Evolutionary conservation across 1,140 invertebrate genomes (phyloP).

Genomic region (Calliopsis andreniformis): DNA sequence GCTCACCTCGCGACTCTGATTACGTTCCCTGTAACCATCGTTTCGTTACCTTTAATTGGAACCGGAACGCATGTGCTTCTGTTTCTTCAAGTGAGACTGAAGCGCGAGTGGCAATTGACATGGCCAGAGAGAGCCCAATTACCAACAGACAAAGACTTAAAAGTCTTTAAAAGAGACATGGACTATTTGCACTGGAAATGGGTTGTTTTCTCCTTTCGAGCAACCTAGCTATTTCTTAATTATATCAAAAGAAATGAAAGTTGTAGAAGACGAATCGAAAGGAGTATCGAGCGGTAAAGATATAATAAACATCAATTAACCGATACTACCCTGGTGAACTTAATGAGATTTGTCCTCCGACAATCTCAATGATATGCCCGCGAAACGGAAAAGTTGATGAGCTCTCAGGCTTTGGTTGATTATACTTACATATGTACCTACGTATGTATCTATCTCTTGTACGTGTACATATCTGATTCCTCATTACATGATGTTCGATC

Average conservation of each 20-base stretch:
- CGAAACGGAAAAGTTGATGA: no score
- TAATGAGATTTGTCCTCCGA: no score
- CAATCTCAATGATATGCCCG: no score
- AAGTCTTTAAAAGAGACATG: slow-evolving; percentile 41
- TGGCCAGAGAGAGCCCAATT: slow-evolving; percentile 34
- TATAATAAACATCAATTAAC: no score
- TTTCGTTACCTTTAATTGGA: slow-evolving; percentile 46
- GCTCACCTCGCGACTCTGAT: background rate
- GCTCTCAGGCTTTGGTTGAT: no score
- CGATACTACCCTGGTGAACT: no score
- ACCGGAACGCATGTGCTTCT: background rate
- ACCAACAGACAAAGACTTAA: slow-evolving; percentile 39
- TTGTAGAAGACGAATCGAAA: no score
- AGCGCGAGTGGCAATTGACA: slow-evolving; percentile 48
- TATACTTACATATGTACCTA: no score
- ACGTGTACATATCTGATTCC: no score
- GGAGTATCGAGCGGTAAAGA: no score
- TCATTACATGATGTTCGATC: slow-evolving; percentile 21
- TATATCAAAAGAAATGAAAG: no score
- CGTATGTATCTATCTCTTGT: no score
- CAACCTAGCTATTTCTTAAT: background rate
- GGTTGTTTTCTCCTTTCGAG: background rate
- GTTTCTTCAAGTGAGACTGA: slow-evolving; percentile 41
- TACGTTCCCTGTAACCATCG: slow-evolving; percentile 23
- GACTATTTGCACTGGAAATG: slow-evolving; percentile 39